phyloP scores from a whole-genome alignment of 2,888 invertebrate genomes.

The Scelioninae gen. 1 region DNA sequence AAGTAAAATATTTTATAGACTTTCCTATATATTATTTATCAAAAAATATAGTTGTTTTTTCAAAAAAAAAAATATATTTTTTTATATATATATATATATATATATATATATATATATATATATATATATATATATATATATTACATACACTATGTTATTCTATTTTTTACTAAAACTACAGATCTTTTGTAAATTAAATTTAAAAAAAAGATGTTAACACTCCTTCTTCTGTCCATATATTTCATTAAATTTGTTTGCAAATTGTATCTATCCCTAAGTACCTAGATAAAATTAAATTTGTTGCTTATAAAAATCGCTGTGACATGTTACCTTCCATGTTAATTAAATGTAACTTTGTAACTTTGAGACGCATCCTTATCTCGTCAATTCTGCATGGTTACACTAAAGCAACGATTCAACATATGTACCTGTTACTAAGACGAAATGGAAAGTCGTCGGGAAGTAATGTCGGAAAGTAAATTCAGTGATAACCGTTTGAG shows the following conservation, averaged over 20 bases:
- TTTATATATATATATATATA: no score
- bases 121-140: no score
- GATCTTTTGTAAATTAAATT: background rate
- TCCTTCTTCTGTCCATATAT: background rate
- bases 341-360: constrained; percentile 57
- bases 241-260: constrained; percentile 15
- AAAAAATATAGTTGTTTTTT: no score
- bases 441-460: constrained; percentile 49
- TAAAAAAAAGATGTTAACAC: background rate
- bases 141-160: no score
- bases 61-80: no score
- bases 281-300: constrained; percentile 29
- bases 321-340: constrained; percentile 37
- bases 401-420: constrained; percentile 27
- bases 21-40: no score
- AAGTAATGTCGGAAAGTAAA: constrained; percentile 55
- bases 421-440: constrained; percentile 46
- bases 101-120: no score
- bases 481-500: constrained; percentile 45
- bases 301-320: constrained; percentile 23
- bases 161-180: no score
- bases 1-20: no score
- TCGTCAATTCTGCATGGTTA: constrained; percentile 43
- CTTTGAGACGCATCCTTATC: constrained; percentile 40
- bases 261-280: constrained; percentile 16